phyloP scores from a whole-genome alignment of 1,140 invertebrate species.

The Drosophila orosa region DNA sequence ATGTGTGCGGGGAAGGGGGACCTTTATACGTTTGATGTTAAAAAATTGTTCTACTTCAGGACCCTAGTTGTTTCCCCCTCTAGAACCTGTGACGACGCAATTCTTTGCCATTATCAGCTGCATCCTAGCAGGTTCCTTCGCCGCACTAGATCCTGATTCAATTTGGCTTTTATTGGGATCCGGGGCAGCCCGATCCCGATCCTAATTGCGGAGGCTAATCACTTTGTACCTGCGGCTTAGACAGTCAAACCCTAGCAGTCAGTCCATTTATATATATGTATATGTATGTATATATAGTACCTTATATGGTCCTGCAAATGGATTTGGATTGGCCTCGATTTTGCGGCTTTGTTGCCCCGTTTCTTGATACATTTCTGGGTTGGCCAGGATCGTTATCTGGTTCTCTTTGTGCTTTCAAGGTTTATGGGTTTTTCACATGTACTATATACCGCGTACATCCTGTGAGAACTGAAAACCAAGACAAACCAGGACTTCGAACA shows the following conservation, averaged over 20 bases:
- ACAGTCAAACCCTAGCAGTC: conserved; percentile 71
- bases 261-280: neutral
- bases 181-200: conserved; percentile 21
- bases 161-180: conserved; percentile 77
- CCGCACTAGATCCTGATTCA: conserved; percentile 66
- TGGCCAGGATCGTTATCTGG: conserved; percentile 69
- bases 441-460: conserved; percentile 60
- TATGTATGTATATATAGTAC: neutral
- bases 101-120: conserved; percentile 77
- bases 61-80: conserved; percentile 40
- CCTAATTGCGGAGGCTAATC: conserved; percentile 81
- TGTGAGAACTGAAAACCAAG: conserved; percentile 65
- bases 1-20: conserved; percentile 37
- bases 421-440: conserved; percentile 43
- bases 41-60: conserved; percentile 58
- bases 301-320: conserved; percentile 63
- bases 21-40: conserved; percentile 78
- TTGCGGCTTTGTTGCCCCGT: conserved; percentile 68
- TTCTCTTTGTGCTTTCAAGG: conserved; percentile 71
- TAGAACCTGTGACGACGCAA: conserved; percentile 78
- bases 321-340: conserved; percentile 68
- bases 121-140: conserved; percentile 46
- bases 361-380: conserved; percentile 50
- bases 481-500: conserved; percentile 23
- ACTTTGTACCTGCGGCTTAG: conserved; percentile 80